phyloP scores from a whole-genome alignment of 2,113 vertebrate species.

The Seriola dumerili region DNA sequence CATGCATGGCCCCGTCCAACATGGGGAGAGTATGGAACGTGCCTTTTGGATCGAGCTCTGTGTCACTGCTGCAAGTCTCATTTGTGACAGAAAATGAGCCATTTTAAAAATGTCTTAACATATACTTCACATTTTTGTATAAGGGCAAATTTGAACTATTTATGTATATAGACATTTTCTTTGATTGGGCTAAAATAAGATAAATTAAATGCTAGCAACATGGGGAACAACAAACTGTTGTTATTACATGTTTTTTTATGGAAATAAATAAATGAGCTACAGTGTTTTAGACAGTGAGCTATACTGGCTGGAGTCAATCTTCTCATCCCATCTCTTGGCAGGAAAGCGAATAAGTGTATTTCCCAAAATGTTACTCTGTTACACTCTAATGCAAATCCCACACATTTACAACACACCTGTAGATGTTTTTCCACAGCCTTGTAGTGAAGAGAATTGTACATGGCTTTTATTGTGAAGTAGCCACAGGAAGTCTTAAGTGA shows the following conservation, averaged over 20 bases:
- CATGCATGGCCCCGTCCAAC: neutral
- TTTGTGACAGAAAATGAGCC: neutral
- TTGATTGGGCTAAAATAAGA: too few relatives aligned
- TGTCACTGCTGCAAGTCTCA: neutral
- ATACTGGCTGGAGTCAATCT: neutral
- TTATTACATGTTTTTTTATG: neutral
- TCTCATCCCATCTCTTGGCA: neutral
- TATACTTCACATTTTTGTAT: neutral
- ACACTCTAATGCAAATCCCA: neutral
- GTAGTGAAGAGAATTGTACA: neutral
- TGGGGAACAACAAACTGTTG: too few relatives aligned
- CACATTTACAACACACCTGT: neutral
- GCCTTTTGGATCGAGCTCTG: neutral
- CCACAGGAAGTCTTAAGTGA: constrained; percentile 23
- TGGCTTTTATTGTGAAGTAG: constrained; percentile 37
- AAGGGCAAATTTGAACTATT: too few relatives aligned
- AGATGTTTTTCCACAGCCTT: neutral
- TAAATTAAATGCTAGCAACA: too few relatives aligned
- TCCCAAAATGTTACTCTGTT: neutral
- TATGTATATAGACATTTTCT: too few relatives aligned
- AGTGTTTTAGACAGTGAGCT: neutral
- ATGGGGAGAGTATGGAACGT: neutral
- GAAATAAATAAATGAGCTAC: neutral
- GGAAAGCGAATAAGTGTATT: neutral
- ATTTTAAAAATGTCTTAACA: neutral